Percentiles rank a stretch among this genome's conserved stretches.
Conservation (phyloP, 2,888 invertebrate species). For the Leptopilina syphax region DNA sequence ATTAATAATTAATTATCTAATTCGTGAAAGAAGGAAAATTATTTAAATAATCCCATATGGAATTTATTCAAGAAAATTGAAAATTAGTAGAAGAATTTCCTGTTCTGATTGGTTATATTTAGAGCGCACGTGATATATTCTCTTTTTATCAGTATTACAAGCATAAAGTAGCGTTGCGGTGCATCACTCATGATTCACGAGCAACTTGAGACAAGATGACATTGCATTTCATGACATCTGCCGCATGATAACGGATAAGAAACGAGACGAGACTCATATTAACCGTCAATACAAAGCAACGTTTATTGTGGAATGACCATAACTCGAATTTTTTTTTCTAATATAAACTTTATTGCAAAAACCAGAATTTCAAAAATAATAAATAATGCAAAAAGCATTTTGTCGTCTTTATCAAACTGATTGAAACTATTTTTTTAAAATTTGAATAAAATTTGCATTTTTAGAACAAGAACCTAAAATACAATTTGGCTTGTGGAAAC, state of each 20-base stretch:
- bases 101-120: slow-evolving; percentile 8
- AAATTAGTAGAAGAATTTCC: slow-evolving; percentile 11
- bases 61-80: too few relatives aligned
- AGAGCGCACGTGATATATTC: not conserved
- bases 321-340: not conserved
- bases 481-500: too few relatives aligned
- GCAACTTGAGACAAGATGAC: not conserved
- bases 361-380: too few relatives aligned
- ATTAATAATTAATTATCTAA: too few relatives aligned
- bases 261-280: slow-evolving; percentile 45
- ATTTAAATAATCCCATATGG: too few relatives aligned
- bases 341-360: too few relatives aligned
- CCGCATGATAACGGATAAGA: slow-evolving; percentile 15
- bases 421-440: too few relatives aligned
- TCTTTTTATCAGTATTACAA: not conserved
- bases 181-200: not conserved
- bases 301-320: not conserved
- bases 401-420: too few relatives aligned
- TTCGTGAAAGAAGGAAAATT: too few relatives aligned
- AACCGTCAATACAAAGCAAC: not conserved
- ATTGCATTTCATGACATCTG: slow-evolving; percentile 10
- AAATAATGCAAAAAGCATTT: too few relatives aligned
- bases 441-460: too few relatives aligned
- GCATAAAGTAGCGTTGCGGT: not conserved
- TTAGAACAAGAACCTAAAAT: too few relatives aligned